These are phyloP conservation scores for Hypsibius dujardini DNA, from an alignment of 1,140 invertebrate species.

Conservation along the genomic window DNA sequence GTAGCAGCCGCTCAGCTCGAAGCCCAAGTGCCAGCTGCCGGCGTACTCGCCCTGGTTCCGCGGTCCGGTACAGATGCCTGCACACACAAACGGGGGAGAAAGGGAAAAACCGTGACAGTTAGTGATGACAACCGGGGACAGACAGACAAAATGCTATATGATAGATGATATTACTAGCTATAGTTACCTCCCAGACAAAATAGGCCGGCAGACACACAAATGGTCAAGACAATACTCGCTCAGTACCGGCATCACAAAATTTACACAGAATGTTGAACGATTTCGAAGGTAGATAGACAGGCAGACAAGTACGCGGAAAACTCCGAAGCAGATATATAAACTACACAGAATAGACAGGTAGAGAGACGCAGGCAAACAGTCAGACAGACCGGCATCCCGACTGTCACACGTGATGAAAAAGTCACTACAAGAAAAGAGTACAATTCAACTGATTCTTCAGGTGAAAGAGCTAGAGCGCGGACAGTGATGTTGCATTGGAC, in stretches of 20 bases:
- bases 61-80: conserved; percentile 68
- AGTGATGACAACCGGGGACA: not conserved
- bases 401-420: no score
- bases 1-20: conserved; percentile 96
- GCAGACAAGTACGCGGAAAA: no score
- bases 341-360: no score
- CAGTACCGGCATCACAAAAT: not conserved
- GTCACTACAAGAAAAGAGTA: no score
- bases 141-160: no score
- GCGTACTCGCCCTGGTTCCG: conserved; percentile 95
- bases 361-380: no score
- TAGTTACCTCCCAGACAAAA: not conserved
- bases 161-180: not conserved
- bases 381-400: no score
- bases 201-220: not conserved
- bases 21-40: conserved; percentile 95
- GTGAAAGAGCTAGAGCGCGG: no score
- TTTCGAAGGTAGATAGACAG: no score
- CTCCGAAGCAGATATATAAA: no score
- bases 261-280: not conserved
- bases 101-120: not conserved
- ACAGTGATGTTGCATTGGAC: no score
- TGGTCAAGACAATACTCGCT: not conserved
- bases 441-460: no score
- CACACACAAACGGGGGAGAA: not conserved